Conservation (phyloP, 2,888 invertebrate genomes). For the Dinocampus coccinellae region DNA sequence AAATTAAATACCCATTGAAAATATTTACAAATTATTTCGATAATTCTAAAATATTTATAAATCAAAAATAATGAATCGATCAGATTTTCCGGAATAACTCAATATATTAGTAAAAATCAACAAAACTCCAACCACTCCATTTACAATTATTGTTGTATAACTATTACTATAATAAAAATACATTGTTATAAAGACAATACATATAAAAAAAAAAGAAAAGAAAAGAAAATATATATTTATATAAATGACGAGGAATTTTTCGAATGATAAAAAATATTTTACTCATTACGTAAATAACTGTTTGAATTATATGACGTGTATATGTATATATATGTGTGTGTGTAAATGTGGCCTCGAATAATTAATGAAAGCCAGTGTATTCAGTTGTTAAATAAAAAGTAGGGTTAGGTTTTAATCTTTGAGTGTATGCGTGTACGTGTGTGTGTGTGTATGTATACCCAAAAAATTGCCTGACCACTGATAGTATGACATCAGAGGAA, state of each 20-base stretch:
- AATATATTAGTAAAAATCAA: background rate
- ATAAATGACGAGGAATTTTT: background rate
- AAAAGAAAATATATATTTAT: background rate
- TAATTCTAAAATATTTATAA: background rate
- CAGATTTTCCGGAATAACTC: background rate
- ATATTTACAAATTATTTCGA: no score
- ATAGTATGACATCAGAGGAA: background rate
- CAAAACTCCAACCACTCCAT: background rate
- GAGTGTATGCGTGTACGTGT: background rate
- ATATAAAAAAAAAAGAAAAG: background rate
- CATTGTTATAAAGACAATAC: background rate
- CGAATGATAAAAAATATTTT: background rate
- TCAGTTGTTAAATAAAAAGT: background rate
- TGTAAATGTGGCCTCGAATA: background rate
- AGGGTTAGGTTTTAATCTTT: background rate
- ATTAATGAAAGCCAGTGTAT: background rate
- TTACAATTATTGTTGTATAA: background rate
- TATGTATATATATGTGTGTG: background rate
- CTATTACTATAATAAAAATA: background rate
- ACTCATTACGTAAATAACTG: background rate
- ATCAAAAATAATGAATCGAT: background rate
- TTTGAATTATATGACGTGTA: background rate
- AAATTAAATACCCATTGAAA: no score
- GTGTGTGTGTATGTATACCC: background rate
- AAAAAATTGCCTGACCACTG: background rate